These are phyloP conservation scores for Cynopterus brachyotis DNA, from an alignment of 2,113 vertebrate genomes.

Conservation along the genomic window DNA sequence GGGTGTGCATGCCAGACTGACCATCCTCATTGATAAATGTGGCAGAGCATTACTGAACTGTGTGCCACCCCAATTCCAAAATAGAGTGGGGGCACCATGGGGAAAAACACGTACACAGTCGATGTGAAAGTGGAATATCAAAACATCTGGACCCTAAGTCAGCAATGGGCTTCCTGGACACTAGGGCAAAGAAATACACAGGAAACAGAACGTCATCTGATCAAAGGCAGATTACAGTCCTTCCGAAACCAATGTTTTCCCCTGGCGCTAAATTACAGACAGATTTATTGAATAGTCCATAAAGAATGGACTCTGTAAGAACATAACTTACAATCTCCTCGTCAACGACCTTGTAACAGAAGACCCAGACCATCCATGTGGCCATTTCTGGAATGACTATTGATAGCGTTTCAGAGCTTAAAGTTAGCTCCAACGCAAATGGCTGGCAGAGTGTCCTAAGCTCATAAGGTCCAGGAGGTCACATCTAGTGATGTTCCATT, in stretches of 20 bases:
- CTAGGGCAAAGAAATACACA: not conserved
- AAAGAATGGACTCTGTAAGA: not conserved
- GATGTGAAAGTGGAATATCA: accelerated
- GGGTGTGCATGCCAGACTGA: accelerated
- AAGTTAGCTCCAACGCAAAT: not conserved
- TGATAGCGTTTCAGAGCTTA: not conserved
- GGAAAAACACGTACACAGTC: accelerated
- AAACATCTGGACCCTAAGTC: not conserved
- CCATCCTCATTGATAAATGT: accelerated
- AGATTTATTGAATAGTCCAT: not conserved
- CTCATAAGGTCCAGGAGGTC: not conserved
- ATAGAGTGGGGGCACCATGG: not conserved
- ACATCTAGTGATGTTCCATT: accelerated
- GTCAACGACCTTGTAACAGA: not conserved
- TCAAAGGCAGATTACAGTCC: not conserved
- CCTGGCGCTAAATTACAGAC: not conserved
- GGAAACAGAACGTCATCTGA: accelerated
- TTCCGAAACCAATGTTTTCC: not conserved
- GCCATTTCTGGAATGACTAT: not conserved
- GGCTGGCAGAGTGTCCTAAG: not conserved
- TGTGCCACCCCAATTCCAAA: not conserved
- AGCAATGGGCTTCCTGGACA: not conserved
- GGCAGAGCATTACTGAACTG: not conserved
- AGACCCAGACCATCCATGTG: not conserved
- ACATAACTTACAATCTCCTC: not conserved